phyloP scores from a whole-genome alignment of 2,797 vertebrate species.

The Spheniscus humboldti region DNA sequence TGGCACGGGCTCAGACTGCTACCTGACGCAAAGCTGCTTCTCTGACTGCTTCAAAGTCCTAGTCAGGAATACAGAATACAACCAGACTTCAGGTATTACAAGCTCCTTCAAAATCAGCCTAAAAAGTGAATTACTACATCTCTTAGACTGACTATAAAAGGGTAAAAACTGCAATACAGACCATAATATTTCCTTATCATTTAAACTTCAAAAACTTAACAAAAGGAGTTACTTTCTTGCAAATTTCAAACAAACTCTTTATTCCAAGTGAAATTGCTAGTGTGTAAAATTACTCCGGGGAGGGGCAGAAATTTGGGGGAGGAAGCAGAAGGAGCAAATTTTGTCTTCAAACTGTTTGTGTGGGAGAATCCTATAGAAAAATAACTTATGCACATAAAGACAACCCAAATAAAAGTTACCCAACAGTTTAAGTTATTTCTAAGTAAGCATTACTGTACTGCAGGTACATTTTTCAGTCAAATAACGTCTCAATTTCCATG shows the following conservation, averaged over 20 bases:
- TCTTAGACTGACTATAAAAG: background rate
- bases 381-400: background rate
- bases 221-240: background rate
- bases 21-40: background rate
- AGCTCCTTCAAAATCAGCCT: background rate
- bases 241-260: background rate
- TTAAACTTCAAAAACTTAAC: background rate
- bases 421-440: background rate
- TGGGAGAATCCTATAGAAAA: background rate
- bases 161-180: background rate
- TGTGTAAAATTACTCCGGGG: background rate
- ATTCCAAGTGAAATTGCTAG: background rate
- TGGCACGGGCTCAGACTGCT: background rate
- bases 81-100: background rate
- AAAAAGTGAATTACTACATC: background rate
- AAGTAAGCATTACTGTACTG: background rate
- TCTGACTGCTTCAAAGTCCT: background rate
- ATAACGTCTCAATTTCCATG: background rate
- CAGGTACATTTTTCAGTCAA: background rate
- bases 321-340: background rate
- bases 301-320: background rate
- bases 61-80: background rate
- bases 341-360: background rate
- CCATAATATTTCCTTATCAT: background rate
- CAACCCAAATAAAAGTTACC: background rate